Percentiles rank a stretch among this genome's conserved stretches.
Conservation (phyloP, 2,888 invertebrate genomes). For the Calameuta filiformis region DNA sequence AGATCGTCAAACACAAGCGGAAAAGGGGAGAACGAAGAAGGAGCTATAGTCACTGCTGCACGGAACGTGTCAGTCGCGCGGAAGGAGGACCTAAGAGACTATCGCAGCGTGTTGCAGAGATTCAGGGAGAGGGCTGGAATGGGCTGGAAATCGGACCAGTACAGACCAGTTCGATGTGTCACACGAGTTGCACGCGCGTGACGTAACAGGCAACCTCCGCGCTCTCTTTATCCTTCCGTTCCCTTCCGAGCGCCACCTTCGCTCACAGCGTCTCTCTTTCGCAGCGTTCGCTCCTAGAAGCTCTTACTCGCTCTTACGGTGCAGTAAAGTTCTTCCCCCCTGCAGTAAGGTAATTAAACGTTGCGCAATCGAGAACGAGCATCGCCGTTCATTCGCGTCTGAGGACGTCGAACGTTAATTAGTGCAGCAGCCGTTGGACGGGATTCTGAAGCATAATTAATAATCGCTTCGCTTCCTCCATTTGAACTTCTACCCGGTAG, state of each 20-base stretch:
- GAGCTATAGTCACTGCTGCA: not conserved
- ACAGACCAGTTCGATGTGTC: conserved; percentile 34
- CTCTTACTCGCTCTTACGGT: not conserved
- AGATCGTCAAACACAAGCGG: not conserved
- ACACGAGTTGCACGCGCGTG: conserved; percentile 34
- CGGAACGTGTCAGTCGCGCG: conserved; percentile 43
- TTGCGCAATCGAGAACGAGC: conserved; percentile 19
- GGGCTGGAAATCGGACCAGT: not conserved
- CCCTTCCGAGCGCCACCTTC: not conserved
- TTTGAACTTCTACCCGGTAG: not conserved
- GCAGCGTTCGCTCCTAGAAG: not conserved
- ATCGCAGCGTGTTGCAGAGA: conserved; percentile 9
- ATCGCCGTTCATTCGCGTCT: conserved; percentile 9
- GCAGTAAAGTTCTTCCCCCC: not conserved
- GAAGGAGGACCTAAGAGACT: conserved; percentile 8
- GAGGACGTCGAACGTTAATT: conserved; percentile 3
- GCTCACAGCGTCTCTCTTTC: not conserved
- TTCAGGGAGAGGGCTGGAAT: conserved; percentile 11
- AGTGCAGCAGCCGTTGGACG: not conserved
- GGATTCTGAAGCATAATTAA: not conserved
- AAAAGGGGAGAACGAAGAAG: not conserved
- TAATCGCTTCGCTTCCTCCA: not conserved
- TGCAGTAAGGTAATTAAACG: conserved; percentile 14
- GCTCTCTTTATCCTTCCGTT: not conserved
- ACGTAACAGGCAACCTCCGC: conserved; percentile 32